Base-by-base conservation (phyloP, 2,797 vertebrate species). In the Mormyrus hasselquistii region DNA sequence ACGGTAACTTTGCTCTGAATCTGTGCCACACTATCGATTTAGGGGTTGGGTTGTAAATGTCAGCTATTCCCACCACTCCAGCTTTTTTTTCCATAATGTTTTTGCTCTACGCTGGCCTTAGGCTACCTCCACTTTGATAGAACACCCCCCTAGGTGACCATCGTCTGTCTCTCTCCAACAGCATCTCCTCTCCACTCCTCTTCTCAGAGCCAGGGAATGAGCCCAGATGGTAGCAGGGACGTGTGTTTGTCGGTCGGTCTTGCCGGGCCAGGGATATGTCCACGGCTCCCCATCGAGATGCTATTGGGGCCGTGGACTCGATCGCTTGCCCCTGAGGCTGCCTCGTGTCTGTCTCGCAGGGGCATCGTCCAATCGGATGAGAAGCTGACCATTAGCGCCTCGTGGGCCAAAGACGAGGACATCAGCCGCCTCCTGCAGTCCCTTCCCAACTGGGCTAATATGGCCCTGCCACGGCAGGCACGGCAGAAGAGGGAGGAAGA, bases 381-480 rank as follows among this genome's bases (percentile, higher is more conserved):
- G 90, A 99, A 99, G 91, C 94, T 99, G 91, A 98, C 98, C 91
- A 99, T 99, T 93, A 99, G 98, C 8, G 98, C 98, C 0, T 99
- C 98, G 41, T 99, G 98, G 98, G 97, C 98, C 38, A 99, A 99
- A 94, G 98, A 99, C 0, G 98, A 99, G 1, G 98, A 99, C 73
- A 99, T 99, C 93, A 99, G 97, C 91, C 96, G 98, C 44, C 95
- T 99, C 90, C 94, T 99, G 88, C 98, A 98, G 93, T 99, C 98
- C 0, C 96, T 99, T 16, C 98, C 98, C 2, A 99, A 98, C 94
- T 99, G 98, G 98, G 95, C 96, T 57, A 99, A 95, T 91, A 99
- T 99, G 98, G 94, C 98, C 19, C 98, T 98, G 57, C 98, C 98
- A 91, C 96, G 97, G 92, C 98, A 98, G 90, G 92, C 97, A 65